Evolutionary conservation across 1,140 invertebrate species (phyloP), one percentile per base, ranked within the genome.

Genomic region (Acyrthosiphon pisum): DNA sequence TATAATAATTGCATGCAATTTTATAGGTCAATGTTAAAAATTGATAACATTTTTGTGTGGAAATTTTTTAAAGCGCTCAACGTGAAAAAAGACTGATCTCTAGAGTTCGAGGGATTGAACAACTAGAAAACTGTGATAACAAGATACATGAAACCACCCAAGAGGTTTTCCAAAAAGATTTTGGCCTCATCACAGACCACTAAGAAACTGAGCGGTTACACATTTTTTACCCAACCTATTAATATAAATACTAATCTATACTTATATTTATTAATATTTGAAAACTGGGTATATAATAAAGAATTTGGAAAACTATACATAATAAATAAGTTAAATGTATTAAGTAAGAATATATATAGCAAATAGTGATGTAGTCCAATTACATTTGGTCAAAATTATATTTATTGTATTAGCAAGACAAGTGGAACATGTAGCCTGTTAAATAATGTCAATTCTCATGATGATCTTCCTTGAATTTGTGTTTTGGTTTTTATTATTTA

Each of bases 81-180:
- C 6, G 50, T 56, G 76, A 84, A 76, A 83, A 92, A 93, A 93
- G 91, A 93, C 91, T 93, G 91, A 93, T 84, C 81, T 93, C 91
- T 93, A 93, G 91, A 93, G 91, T 93, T 93, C 81, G 76, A 93
- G n/a, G 46, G 68, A 35, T 93, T 20, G 76, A 93, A 93, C 91
- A 93, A 84, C 91, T 93, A 93, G 91, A 93, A 86, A 93, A 93
- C 23, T 93, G 91, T 93, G 91, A 93, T 93, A 93, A 83, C 48
- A 26, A 56, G 46, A 86, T 56, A 92, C 30, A 92, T 50, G 20
- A 92, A 50, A 86, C 35, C 35, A 83, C 48, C 30, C 7, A 14
- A 81, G n/a, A 18, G 87, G 84, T 87, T 53, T 50, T 53, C 14
- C 46, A 41, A 44, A 84, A 6, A 26, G 22, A 56, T 41, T 53